Evolutionary conservation across 2,797 vertebrate species (phyloP).

Genomic region (Lerista edwardsae): DNA sequence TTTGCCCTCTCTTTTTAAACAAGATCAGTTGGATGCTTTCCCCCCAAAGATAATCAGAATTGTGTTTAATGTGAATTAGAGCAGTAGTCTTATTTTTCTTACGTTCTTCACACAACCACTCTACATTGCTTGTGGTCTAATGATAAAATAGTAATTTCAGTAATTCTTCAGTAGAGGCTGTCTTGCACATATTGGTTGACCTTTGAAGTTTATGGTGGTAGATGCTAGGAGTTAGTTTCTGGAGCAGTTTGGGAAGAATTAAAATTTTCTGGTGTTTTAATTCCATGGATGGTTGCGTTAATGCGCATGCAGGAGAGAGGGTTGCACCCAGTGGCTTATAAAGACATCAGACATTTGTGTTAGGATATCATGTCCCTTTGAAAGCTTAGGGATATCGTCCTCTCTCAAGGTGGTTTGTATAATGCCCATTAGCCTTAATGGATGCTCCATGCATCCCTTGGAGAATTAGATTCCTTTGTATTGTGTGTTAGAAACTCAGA

Average conservation of each 20-base stretch:
- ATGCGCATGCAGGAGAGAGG: slow-evolving; percentile 60
- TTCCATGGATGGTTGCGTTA: slow-evolving; percentile 47
- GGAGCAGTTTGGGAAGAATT: slow-evolving; percentile 40
- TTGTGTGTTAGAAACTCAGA: slow-evolving; percentile 67
- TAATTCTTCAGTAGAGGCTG: not conserved
- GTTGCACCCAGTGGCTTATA: slow-evolving; percentile 67
- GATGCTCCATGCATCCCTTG: slow-evolving; percentile 67
- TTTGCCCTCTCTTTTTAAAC: slow-evolving; percentile 12
- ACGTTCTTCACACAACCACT: not conserved
- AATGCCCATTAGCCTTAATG: slow-evolving; percentile 70
- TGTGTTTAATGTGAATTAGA: not conserved
- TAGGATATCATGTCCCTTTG: slow-evolving; percentile 71
- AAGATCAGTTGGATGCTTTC: slow-evolving; percentile 1
- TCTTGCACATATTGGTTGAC: slow-evolving; percentile 48
- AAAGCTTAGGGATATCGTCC: slow-evolving; percentile 67
- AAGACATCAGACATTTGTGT: slow-evolving; percentile 71
- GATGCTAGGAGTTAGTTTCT: slow-evolving; percentile 52
- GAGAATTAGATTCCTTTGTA: slow-evolving; percentile 73
- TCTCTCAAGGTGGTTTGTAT: slow-evolving; percentile 63
- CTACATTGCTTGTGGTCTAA: slow-evolving; percentile 6
- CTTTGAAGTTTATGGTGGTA: slow-evolving; percentile 25
- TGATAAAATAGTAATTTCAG: slow-evolving; percentile 21
- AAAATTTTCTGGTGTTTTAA: slow-evolving; percentile 60
- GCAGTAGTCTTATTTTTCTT: slow-evolving; percentile 9
- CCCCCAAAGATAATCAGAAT: not conserved